A percentile compares a stretch with the other conserved stretches of the same genome.
Evolutionary conservation across 2,888 invertebrate genomes (phyloP).

Genomic region (Nebria brevicollis): DNA sequence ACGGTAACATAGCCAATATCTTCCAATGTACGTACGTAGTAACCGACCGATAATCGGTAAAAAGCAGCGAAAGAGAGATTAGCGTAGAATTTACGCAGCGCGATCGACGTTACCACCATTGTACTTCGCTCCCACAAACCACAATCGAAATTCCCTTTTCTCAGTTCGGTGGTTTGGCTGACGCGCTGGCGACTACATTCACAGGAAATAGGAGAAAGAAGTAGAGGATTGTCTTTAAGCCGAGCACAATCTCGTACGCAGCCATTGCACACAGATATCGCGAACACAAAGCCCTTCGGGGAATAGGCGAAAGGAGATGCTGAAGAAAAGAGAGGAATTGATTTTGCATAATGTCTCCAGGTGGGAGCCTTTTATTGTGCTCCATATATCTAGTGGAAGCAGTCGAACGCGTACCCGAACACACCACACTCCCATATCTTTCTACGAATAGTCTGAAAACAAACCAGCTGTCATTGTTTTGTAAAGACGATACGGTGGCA

Average conservation of each 20-base stretch:
- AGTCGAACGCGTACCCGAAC: constrained; percentile 51
- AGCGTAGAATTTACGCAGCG: constrained; percentile 42
- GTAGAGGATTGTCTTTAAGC: constrained; percentile 44
- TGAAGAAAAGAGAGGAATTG: constrained; percentile 61
- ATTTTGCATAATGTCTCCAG: constrained; percentile 67
- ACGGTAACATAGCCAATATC: neutral
- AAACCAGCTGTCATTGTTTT: constrained; percentile 61
- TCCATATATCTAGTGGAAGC: constrained; percentile 62
- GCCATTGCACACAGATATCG: constrained; percentile 35
- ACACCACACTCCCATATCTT: constrained; percentile 54
- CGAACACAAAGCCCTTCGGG: constrained; percentile 33
- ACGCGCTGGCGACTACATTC: neutral
- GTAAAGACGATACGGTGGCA: neutral
- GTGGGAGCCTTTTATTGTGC: constrained; percentile 64
- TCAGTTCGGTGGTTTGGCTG: constrained; percentile 10
- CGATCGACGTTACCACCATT: constrained; percentile 18
- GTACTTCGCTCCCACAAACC: constrained; percentile 1
- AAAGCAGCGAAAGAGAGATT: constrained; percentile 31
- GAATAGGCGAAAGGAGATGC: constrained; percentile 23
- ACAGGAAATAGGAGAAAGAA: constrained; percentile 44
- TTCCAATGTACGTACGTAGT: neutral
- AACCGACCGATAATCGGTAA: constrained; percentile 8
- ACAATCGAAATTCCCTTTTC: constrained; percentile 1
- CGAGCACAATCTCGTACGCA: constrained; percentile 42
- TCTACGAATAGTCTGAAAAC: constrained; percentile 61